These are phyloP conservation scores for Oreamnos americanus DNA, from an alignment of 2,113 vertebrate genomes.

Conservation along the genomic window DNA sequence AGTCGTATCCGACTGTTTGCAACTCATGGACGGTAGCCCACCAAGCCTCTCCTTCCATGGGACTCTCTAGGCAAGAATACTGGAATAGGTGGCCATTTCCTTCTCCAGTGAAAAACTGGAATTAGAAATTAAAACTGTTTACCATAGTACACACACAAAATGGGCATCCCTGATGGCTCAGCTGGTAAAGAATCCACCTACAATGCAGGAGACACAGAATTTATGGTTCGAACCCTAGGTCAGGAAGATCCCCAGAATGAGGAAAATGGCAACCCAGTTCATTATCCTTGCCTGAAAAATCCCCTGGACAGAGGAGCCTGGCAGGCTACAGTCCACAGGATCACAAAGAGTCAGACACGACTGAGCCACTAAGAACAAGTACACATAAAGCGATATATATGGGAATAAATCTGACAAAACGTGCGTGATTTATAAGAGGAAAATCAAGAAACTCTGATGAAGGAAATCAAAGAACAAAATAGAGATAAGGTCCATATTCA, in stretches of 20 bases:
- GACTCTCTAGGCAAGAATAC: no score
- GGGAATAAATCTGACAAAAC: neutral
- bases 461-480: neutral
- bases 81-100: no score
- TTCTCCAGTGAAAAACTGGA: neutral
- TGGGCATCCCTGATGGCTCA: neutral
- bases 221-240: neutral
- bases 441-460: neutral
- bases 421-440: neutral
- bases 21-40: no score
- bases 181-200: neutral
- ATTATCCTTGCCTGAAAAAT: neutral
- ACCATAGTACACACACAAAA: neutral
- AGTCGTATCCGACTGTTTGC: no score
- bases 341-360: neutral
- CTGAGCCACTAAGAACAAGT: neutral
- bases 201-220: neutral
- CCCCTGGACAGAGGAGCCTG: neutral
- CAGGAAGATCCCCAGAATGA: neutral
- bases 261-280: neutral
- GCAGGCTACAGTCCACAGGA: neutral
- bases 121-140: neutral
- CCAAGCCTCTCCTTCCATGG: no score
- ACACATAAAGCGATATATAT: accelerated
- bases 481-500: neutral